Conservation (phyloP, 2,888 invertebrate genomes). For the Hydriomena furcata region DNA sequence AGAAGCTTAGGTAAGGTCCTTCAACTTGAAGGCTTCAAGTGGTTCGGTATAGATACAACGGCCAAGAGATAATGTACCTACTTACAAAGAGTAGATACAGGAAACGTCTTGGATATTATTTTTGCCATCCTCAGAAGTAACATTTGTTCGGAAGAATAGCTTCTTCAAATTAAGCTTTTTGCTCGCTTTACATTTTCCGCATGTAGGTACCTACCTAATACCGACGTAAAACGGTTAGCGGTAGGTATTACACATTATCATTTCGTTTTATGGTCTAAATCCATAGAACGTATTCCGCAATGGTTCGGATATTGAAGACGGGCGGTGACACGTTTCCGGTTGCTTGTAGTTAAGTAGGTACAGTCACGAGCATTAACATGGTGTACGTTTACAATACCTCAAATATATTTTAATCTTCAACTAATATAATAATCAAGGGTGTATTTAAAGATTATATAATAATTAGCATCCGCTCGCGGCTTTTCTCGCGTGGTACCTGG, state of each 20-base stretch:
- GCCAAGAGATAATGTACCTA: background rate
- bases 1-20: too few species aligned
- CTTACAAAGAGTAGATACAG: background rate
- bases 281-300: conserved; percentile 58
- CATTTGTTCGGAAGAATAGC: conserved; percentile 9
- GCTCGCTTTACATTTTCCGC: conserved; percentile 5
- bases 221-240: conserved; percentile 30
- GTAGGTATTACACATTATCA: conserved; percentile 47
- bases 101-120: background rate
- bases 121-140: background rate
- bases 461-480: too few species aligned
- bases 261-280: conserved; percentile 62
- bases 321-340: conserved; percentile 45
- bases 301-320: conserved; percentile 60
- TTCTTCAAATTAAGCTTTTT: conserved; percentile 4
- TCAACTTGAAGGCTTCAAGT: too few species aligned
- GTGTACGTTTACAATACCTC: too few species aligned
- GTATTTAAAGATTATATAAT: too few species aligned
- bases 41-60: too few species aligned
- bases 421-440: too few species aligned
- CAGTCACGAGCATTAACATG: too few species aligned
- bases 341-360: conserved; percentile 8
- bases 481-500: too few species aligned
- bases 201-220: too few species aligned
- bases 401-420: too few species aligned